Base-by-base conservation (phyloP, 2,113 vertebrate genomes). In the Dicrurus megarhynchus region DNA sequence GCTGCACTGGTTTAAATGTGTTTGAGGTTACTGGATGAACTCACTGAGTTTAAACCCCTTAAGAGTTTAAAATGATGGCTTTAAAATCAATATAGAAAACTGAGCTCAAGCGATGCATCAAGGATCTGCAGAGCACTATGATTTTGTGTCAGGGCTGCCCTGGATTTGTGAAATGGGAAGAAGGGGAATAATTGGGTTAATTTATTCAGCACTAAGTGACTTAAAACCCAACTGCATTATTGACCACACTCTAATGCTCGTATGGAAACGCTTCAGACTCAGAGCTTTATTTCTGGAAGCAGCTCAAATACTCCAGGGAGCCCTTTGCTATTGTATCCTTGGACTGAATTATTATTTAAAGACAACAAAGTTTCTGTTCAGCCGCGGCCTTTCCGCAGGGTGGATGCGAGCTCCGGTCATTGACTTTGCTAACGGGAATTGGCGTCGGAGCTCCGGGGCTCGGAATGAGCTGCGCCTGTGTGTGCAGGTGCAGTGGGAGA, bases 301-400 rank as follows among this genome's bases (percentile, higher is more conserved):
- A 3, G 76, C 56, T 28, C 89, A 27, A 52, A 46, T 59, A 24
- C 69, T 81, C 75, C 68, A 37, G 93, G 83, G 63, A 93, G 57
- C 8, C 52, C 44, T 82, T 67, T 60, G 89, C 94, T 73, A 2
- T 87, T 93, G 92, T 94, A 9, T 81, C 49, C 53, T 81, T 4
- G 13, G 37, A 22, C 42, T 14, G 65, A 33, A 39, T 69, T 95
- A 81, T 96, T 97, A 92, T 96, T 82, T 84, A 50, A 74, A 88
- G 73, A 77, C 90, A 94, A 89, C 87, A 88, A 86, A 80, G 91
- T 75, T 79, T 16, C 89, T 42, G 83, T 42, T 71, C n/a, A 42
- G 53, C 71, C 21, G 3, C 37, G 20, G 83, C 88, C 70, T 93
- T 84, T 88, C 90, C 37, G 42, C 47, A 67, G 90, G 89, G 65